Base-by-base conservation (phyloP, 2,888 invertebrate genomes). In the Sabatieria punctata region DNA sequence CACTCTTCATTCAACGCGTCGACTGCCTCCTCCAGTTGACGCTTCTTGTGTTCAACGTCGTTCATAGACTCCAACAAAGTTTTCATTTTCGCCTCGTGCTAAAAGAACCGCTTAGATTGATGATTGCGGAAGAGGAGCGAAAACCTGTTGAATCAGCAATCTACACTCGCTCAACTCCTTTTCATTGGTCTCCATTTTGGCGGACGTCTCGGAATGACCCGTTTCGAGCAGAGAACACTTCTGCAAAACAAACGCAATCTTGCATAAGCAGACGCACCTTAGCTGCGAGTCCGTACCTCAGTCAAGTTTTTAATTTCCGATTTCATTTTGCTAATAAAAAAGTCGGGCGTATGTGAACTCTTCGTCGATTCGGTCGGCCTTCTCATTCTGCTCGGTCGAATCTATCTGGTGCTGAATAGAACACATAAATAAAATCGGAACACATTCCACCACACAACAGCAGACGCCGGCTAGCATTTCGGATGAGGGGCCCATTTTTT, bases 251-350 rank as follows among this genome's bases (percentile, higher is more conserved):
- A 22, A 4, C 25, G n/a, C 13, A 47, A 4, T n/a, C n/a, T n/a
- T n/a, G n/a, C n/a, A n/a, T n/a, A n/a, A n/a, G n/a, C n/a, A n/a
- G n/a, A n/a, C n/a, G n/a, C n/a, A n/a, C n/a, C n/a, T n/a, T n/a
- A n/a, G n/a, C n/a, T n/a, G n/a, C 46, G 11, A 19, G 23, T 36
- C 4, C 36, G 39, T 46, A 57, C 58, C 49, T 59, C 61, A 43
- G 86, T 85, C 56, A 95, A 77, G 63, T 89, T 91, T 70, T 91
- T 93, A 21, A 93, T 89, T 69, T 97, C 97, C 45, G 88, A 89
- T 74, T 95, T 95, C 83, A 97, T 89, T 72, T 95, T 91, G 66
- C 86, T 89, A 60, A 97, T 88, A 70, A 86, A 93, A n/a, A 42
- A 99, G 75, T 19, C 95, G 77, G 1, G 95, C 91, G 49, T 93